These are phyloP conservation scores for Camelus dromedarius DNA, from an alignment of 2,113 vertebrate genomes.

Conservation along the genomic window DNA sequence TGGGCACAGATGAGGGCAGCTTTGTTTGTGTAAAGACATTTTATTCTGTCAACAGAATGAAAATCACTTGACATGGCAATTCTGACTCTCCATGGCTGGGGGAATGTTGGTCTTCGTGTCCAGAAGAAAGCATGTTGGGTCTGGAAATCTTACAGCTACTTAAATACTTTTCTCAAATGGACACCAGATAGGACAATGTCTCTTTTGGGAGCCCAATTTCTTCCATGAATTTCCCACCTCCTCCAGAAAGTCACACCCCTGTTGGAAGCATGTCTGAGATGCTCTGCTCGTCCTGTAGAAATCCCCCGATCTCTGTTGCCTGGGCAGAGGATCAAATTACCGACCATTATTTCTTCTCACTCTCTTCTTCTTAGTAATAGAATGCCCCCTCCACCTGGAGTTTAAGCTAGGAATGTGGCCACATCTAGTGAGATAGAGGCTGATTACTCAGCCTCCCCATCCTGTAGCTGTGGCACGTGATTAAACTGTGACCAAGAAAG, in stretches of 20 bases:
- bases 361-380: neutral
- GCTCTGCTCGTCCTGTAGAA: neutral
- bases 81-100: neutral
- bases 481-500: constrained; percentile 57
- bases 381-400: neutral
- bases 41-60: neutral
- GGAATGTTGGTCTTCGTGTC: constrained; percentile 1
- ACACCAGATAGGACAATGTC: neutral
- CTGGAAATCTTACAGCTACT: neutral
- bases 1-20: neutral
- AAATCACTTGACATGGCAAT: neutral
- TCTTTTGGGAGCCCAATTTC: neutral
- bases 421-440: neutral
- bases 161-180: constrained; percentile 9
- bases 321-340: neutral
- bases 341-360: neutral
- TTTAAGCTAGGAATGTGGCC: constrained; percentile 21
- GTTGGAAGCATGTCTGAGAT: neutral
- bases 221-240: neutral
- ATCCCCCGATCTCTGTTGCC: neutral
- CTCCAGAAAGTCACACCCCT: neutral
- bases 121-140: neutral
- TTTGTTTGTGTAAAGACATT: neutral
- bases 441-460: constrained; percentile 2
- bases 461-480: constrained; percentile 5